Conservation (phyloP, 2,888 invertebrate genomes). For the Orchestes rusci region DNA sequence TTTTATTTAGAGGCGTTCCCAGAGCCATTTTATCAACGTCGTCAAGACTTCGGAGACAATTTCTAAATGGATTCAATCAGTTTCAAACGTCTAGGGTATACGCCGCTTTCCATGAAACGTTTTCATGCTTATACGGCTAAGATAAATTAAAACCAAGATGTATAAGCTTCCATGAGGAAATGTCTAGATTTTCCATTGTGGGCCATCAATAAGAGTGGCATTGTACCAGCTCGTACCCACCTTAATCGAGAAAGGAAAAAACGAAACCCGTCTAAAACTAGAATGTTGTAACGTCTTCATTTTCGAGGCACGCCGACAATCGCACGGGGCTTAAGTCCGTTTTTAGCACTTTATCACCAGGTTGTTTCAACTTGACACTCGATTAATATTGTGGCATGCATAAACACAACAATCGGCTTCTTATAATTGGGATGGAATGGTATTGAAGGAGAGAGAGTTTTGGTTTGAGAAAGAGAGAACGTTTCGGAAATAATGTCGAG, state of each 20-base stretch:
- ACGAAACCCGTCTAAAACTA: conserved; percentile 28
- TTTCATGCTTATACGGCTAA: conserved; percentile 16
- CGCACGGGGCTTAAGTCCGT: conserved; percentile 42
- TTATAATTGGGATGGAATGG: no score
- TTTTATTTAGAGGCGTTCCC: conserved; percentile 22
- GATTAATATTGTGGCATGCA: conserved; percentile 47
- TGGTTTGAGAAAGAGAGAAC: no score
- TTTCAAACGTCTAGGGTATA: conserved; percentile 23
- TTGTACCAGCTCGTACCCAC: conserved; percentile 22
- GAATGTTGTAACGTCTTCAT: conserved; percentile 42
- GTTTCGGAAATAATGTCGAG: no score
- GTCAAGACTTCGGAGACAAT: conserved; percentile 23
- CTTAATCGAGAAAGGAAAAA: conserved; percentile 18
- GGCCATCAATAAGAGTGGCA: conserved; percentile 19
- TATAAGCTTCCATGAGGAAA: no score
- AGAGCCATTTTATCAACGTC: conserved; percentile 20
- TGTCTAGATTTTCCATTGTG: no score
- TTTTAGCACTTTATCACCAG: conserved; percentile 46
- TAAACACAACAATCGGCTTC: conserved; percentile 35
- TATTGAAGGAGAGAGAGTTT: no score
- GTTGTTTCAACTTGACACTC: conserved; percentile 45
- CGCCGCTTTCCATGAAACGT: conserved; percentile 12
- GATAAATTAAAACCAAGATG: conserved; percentile 18
- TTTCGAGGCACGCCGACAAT: conserved; percentile 35
- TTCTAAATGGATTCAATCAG: conserved; percentile 27